phyloP scores from a whole-genome alignment of 2,797 vertebrate genomes.

The Hafferia zeledoni region DNA sequence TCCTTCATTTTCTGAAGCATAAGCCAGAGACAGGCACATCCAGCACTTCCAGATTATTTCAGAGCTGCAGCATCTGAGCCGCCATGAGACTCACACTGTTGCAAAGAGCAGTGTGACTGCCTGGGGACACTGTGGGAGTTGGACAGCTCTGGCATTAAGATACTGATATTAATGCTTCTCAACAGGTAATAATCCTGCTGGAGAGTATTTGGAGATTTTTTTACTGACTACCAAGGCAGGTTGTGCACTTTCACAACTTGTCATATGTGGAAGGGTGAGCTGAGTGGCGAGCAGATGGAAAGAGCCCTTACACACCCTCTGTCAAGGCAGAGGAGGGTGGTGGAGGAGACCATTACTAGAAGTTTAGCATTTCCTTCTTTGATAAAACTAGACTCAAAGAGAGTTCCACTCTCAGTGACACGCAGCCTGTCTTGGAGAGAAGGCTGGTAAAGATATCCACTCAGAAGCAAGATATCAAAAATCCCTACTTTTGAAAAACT shows the following conservation, averaged over 20 bases:
- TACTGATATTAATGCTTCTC: neutral
- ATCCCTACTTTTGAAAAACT: neutral
- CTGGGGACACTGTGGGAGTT: fast-evolving
- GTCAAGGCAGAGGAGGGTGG: neutral
- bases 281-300: neutral
- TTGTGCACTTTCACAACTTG: neutral
- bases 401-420: neutral
- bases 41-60: neutral
- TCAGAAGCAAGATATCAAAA: neutral
- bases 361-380: neutral
- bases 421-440: neutral
- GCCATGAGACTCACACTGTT: fast-evolving
- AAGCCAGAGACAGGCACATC: neutral
- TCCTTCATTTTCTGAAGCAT: neutral
- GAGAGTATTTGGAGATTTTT: neutral
- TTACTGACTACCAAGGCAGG: neutral
- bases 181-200: neutral
- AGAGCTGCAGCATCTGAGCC: neutral
- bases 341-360: neutral
- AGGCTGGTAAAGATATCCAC: neutral
- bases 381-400: neutral
- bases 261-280: neutral
- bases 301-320: neutral
- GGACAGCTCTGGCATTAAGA: neutral
- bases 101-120: neutral